Evolutionary conservation across 2,113 vertebrate genomes (phyloP), one percentile per base, ranked within the genome.

Genomic region (Pionites leucogaster): DNA sequence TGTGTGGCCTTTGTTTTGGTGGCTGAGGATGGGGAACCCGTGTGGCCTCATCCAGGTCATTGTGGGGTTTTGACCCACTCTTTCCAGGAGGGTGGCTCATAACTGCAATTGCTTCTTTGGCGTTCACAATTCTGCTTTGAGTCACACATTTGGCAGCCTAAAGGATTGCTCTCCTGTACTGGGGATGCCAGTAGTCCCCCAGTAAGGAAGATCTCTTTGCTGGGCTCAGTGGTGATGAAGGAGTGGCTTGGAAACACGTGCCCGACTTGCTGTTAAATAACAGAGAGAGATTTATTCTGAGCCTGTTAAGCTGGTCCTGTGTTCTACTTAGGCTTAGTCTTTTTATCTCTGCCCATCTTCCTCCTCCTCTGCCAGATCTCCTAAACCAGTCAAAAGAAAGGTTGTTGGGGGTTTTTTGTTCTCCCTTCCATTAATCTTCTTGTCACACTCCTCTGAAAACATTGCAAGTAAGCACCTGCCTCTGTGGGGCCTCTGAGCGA

Each of bases 281-380:
- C 79, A 93, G 79, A 76, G 68, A 11, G 74, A 89, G 89, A 27
- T 87, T 88, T 93, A 84, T 59, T 65, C 92, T 82, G 89, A 95
- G 92, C 93, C 92, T 86, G 82, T 50, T 95, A 81, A 90, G 93
- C 93, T 83, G 86, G 80, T 84, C 85, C 91, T 81, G 71, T 95
- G 85, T 39, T 94, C 91, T 68, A 35, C 60, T 83, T 82, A 67
- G 49, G 84, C 74, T 92, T 82, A 91, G 88, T 74, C 81, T 81
- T 90, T 92, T 91, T 86, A 95, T 90, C 93, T 93, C 69, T 78
- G 15, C 44, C 60, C 75, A 71, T 80, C 86, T 67, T 68, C 74
- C 67, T 89, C 64, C 41, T 79, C 64, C 41, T 72, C 77, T 31
- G 1, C 74, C 81, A 92, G 75, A 72, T 60, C 37, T 53, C 53